Evolutionary conservation across 2,888 invertebrate genomes (phyloP), one percentile per base, ranked within the genome.

Genomic region (Megalurothrips usitatus): DNA sequence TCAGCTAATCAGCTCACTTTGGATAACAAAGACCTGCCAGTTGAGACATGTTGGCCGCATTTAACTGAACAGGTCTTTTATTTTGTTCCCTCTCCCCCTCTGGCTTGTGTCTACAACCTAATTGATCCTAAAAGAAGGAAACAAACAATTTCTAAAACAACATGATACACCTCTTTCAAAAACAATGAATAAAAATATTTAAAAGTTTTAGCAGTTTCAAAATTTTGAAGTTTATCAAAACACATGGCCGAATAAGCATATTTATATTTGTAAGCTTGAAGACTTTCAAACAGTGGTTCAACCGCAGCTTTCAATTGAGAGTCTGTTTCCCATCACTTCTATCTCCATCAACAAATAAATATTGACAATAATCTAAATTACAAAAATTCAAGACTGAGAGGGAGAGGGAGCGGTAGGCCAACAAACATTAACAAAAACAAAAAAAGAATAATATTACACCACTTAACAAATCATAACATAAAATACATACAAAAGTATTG

Each of bases 351-450:
- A 19, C 19, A 17, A 58, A 75, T 75, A 75, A 75, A 75, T 75
- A 75, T 26, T 75, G 68, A 75, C 23, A 75, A 75, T 23, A 75
- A 23, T 19, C 68, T 75, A 75, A 75, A 23, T 14, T 17, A 58
- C 23, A n/a, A 68, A 68, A 23, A 26, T 75, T 75, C 68, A 75
- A 75, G 68, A 26, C 68, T 23, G 68, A 75, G 68, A 26, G 68
- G 26, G 68, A 75, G 68, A 75, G 68, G 26, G 26, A 75, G 23
- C n/a, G 68, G 68, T 75, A 26, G 68, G 68, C 68, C 68, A 75
- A 75, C 68, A 75, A 75, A 26, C 68, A 75, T 75, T 75, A 75
- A 75, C 68, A 75, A 75, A 75, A 75, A 75, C 68, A 75, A 75
- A 26, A 68, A n/a, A 19, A 23, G 26, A 75, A 75, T 75, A 75